Evolutionary conservation across 2,797 vertebrate species (phyloP).

Genomic region (Gouania willdenowi): DNA sequence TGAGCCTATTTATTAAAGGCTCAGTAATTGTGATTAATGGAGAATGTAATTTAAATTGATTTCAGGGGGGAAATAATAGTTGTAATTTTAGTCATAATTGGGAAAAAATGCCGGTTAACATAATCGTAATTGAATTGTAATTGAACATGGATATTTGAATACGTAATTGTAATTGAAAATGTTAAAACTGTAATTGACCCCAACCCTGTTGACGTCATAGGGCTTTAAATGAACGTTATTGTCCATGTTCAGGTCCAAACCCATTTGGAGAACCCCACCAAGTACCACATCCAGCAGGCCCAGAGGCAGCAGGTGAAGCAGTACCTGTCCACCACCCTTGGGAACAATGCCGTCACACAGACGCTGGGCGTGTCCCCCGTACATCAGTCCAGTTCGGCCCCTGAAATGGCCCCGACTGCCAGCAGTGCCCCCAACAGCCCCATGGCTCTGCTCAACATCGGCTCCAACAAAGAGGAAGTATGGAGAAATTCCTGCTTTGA

Average conservation of each 20-base stretch:
- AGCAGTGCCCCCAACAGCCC: slow-evolving; percentile 86
- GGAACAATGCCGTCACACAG: slow-evolving; percentile 79
- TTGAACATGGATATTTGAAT: too few relatives aligned
- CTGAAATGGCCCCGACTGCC: slow-evolving; percentile 62
- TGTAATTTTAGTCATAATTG: too few relatives aligned
- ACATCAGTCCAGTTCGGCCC: slow-evolving; percentile 75
- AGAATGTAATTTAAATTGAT: too few relatives aligned
- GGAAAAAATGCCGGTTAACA: too few relatives aligned
- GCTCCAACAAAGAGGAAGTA: slow-evolving; percentile 90
- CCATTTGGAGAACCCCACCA: slow-evolving; percentile 91
- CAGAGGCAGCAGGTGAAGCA: slow-evolving; percentile 91
- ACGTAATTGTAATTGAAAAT: too few relatives aligned
- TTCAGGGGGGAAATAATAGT: too few relatives aligned
- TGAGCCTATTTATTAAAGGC: too few relatives aligned
- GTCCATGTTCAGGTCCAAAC: slow-evolving; percentile 82
- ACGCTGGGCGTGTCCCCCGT: slow-evolving; percentile 69
- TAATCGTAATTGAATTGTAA: too few relatives aligned
- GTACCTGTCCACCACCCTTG: slow-evolving; percentile 87
- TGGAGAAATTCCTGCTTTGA: slow-evolving; percentile 25
- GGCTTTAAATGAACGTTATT: slow-evolving; percentile 1
- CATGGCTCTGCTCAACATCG: slow-evolving; percentile 86
- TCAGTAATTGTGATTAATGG: too few relatives aligned
- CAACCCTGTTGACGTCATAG: too few relatives aligned
- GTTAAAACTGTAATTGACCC: too few relatives aligned
- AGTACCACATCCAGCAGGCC: slow-evolving; percentile 89